phyloP scores from a whole-genome alignment of 2,113 vertebrate genomes.

The Antennarius striatus region DNA sequence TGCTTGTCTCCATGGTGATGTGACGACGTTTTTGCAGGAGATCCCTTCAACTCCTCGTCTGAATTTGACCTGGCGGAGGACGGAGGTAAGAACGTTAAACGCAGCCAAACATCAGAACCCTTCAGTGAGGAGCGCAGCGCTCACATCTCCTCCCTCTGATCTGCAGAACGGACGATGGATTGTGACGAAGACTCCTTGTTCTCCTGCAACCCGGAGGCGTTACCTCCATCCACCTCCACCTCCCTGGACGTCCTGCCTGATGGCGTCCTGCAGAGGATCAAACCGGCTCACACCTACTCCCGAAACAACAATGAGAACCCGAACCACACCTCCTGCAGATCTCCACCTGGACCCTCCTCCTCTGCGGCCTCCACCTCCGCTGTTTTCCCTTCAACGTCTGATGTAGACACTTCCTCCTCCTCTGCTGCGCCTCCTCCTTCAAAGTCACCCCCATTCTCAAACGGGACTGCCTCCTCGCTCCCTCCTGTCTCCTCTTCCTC shows the following conservation, averaged over 20 bases:
- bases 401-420: slow-evolving; percentile 17
- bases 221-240: not conserved
- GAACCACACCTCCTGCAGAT: slow-evolving; percentile 21
- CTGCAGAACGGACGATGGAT: slow-evolving; percentile 42
- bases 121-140: not conserved
- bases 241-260: slow-evolving; percentile 42
- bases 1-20: not conserved
- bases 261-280: slow-evolving; percentile 28
- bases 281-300: slow-evolving; percentile 66
- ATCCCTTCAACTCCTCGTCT: slow-evolving; percentile 55
- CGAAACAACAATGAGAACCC: slow-evolving; percentile 26
- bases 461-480: not conserved
- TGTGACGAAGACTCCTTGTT: slow-evolving; percentile 42
- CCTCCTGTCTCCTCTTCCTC: not conserved
- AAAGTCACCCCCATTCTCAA: not conserved
- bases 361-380: slow-evolving; percentile 27
- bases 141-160: fast-evolving
- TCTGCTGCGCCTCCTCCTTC: slow-evolving; percentile 18
- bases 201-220: slow-evolving; percentile 22
- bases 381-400: not conserved
- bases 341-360: slow-evolving; percentile 18
- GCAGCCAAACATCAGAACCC: not conserved
- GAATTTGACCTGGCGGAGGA: slow-evolving; percentile 58
- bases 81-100: slow-evolving; percentile 44
- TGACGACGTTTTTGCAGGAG: slow-evolving; percentile 36